Percentiles rank a stretch among this genome's conserved stretches.
phyloP scores from a whole-genome alignment of 2,797 vertebrate species.

The Tenualosa thibaudeaui region DNA sequence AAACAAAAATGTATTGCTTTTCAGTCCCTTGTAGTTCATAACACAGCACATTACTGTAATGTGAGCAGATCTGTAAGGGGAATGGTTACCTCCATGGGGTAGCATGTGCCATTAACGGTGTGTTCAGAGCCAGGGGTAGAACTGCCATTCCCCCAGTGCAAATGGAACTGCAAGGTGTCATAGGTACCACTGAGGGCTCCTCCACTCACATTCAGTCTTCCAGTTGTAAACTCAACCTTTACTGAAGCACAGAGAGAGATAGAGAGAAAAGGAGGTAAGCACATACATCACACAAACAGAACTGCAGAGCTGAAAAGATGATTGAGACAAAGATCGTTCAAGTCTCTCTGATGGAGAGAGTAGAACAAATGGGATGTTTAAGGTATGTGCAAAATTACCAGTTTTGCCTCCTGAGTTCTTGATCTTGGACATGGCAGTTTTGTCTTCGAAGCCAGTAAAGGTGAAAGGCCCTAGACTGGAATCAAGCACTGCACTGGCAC shows the following conservation, averaged over 20 bases:
- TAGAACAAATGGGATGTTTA: too few species aligned
- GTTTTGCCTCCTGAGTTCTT: slow-evolving; percentile 62
- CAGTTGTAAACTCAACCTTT: slow-evolving; percentile 40
- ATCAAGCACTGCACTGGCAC: neutral
- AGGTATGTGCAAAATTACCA: slow-evolving; percentile 46
- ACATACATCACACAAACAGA: too few species aligned
- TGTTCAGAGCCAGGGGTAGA: slow-evolving; percentile 72
- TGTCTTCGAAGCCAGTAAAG: slow-evolving; percentile 52
- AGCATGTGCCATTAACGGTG: slow-evolving; percentile 62
- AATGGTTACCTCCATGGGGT: slow-evolving; percentile 74
- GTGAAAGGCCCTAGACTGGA: slow-evolving; percentile 47
- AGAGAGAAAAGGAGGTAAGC: too few species aligned
- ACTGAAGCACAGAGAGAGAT: slow-evolving; percentile 57
- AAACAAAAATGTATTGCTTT: too few species aligned
- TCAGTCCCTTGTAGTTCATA: too few species aligned
- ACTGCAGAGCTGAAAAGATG: too few species aligned
- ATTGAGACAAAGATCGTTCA: too few species aligned
- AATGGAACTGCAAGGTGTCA: slow-evolving; percentile 65
- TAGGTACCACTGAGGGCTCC: slow-evolving; percentile 58
- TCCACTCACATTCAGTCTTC: slow-evolving; percentile 52
- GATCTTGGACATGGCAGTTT: neutral
- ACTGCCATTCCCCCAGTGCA: slow-evolving; percentile 75
- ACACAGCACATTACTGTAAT: too few species aligned
- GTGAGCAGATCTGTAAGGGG: neutral
- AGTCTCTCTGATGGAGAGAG: too few species aligned